Percentiles rank a stretch among this genome's conserved stretches.
Conservation (phyloP, 2,888 invertebrate species). For the Chalcosyrphus nemorum region DNA sequence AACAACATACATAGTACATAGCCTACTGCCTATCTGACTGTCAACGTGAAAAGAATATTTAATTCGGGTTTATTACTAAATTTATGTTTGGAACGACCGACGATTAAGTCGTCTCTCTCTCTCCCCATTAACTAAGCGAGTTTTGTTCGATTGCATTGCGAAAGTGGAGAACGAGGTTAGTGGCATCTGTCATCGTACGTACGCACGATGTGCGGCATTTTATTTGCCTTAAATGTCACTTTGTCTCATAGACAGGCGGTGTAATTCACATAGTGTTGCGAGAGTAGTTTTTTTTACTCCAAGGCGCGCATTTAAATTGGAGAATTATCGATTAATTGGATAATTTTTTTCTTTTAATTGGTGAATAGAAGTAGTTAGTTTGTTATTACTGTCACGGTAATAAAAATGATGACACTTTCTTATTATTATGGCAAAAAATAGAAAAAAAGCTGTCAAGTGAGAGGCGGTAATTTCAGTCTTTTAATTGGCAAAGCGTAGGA, state of each 20-base stretch:
- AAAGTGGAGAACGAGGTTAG: slow-evolving; percentile 65
- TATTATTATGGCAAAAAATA: slow-evolving; percentile 5
- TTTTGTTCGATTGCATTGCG: slow-evolving; percentile 35
- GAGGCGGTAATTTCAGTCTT: slow-evolving; percentile 3
- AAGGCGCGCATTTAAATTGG: slow-evolving; percentile 3
- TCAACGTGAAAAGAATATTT: slow-evolving; percentile 52
- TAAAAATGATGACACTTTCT: slow-evolving; percentile 26
- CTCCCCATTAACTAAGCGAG: slow-evolving; percentile 9
- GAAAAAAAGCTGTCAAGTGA: slow-evolving; percentile 17
- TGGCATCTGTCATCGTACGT: slow-evolving; percentile 21
- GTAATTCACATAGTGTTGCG: slow-evolving; percentile 9
- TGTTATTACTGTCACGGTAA: slow-evolving; percentile 9
- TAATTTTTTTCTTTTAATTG: slow-evolving; percentile 56
- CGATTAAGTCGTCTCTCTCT: slow-evolving; percentile 4
- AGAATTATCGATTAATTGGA: slow-evolving; percentile 47
- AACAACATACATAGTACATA: neutral
- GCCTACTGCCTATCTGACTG: neutral
- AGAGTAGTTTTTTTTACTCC: slow-evolving; percentile 11
- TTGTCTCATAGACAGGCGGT: neutral
- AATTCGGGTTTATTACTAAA: slow-evolving; percentile 56
- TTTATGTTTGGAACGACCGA: slow-evolving; percentile 28
- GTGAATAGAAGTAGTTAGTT: slow-evolving; percentile 16
- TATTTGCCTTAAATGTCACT: slow-evolving; percentile 46
- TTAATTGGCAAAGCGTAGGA: slow-evolving; percentile 29
- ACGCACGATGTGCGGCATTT: no score